Evolutionary conservation across 2,888 invertebrate species (phyloP).

Genomic region (Argyra leucocephala): DNA sequence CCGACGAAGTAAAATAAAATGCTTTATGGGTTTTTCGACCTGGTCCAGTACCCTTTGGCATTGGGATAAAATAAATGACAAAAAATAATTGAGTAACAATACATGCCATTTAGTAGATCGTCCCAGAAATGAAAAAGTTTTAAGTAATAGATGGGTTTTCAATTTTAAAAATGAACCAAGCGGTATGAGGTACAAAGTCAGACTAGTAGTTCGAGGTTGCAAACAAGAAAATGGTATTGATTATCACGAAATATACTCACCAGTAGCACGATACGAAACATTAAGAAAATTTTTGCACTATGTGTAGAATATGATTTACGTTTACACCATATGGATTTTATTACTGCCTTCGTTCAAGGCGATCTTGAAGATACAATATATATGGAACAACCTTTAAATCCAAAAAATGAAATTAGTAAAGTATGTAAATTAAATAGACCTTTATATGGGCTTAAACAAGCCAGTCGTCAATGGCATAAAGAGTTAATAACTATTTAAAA

Average conservation of each 20-base stretch:
- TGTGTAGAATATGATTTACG: slow-evolving; percentile 14
- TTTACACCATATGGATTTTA: slow-evolving; percentile 18
- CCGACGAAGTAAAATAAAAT: no score
- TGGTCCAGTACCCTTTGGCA: no score
- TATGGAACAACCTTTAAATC: slow-evolving; percentile 16
- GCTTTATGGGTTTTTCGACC: no score
- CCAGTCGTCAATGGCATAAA: slow-evolving; percentile 19
- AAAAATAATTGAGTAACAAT: no score
- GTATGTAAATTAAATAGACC: slow-evolving; percentile 12
- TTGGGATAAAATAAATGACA: no score
- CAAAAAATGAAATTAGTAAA: background rate
- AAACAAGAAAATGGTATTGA: slow-evolving; percentile 13
- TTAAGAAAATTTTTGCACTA: slow-evolving; percentile 18
- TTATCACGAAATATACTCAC: slow-evolving; percentile 19
- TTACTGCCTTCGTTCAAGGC: slow-evolving; percentile 19
- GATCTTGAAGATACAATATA: slow-evolving; percentile 18
- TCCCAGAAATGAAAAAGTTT: slow-evolving; percentile 11
- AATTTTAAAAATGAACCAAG: slow-evolving; percentile 9
- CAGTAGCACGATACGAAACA: slow-evolving; percentile 20
- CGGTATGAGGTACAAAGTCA: slow-evolving; percentile 15
- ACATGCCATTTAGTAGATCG: slow-evolving; percentile 17
- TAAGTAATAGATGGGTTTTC: slow-evolving; percentile 17
- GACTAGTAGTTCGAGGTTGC: slow-evolving; percentile 14
- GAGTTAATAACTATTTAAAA: slow-evolving; percentile 14
- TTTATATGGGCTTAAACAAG: slow-evolving; percentile 18